phyloP scores from a whole-genome alignment of 2,113 vertebrate genomes.

The Sprattus sprattus region DNA sequence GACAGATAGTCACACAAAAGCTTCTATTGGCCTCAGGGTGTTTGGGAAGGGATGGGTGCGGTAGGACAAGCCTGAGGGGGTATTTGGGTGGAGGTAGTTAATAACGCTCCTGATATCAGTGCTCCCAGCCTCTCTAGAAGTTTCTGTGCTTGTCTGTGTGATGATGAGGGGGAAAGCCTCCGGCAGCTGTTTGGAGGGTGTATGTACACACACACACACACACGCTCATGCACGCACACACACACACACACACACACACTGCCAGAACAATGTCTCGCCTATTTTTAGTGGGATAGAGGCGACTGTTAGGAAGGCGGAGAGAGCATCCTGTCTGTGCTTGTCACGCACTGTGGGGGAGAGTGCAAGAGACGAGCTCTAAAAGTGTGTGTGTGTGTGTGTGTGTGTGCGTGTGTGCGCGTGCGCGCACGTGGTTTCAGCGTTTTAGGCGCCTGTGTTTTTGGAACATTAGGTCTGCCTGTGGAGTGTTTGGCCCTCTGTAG shows the following conservation, averaged over 20 bases:
- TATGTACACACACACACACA: neutral
- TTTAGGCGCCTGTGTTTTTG: neutral
- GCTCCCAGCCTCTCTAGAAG: constrained; percentile 19
- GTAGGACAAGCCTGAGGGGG: neutral
- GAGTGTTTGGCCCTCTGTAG: neutral
- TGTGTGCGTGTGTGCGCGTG: neutral
- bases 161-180: constrained; percentile 18
- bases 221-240: neutral
- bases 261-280: constrained; percentile 58
- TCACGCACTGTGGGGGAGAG: constrained; percentile 34
- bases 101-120: constrained; percentile 11
- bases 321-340: constrained; percentile 59
- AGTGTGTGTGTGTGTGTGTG: constrained; percentile 20
- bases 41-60: neutral
- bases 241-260: constrained; percentile 19
- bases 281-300: constrained; percentile 65
- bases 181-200: constrained; percentile 12
- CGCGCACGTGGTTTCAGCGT: neutral
- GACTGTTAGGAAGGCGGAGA: constrained; percentile 51
- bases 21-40: neutral
- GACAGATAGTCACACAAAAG: neutral
- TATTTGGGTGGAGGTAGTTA: neutral
- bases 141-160: constrained; percentile 39
- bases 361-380: constrained; percentile 7
- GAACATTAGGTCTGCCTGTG: neutral